phyloP scores from a whole-genome alignment of 2,888 invertebrate species.

The Scelioninae gen. 1 region DNA sequence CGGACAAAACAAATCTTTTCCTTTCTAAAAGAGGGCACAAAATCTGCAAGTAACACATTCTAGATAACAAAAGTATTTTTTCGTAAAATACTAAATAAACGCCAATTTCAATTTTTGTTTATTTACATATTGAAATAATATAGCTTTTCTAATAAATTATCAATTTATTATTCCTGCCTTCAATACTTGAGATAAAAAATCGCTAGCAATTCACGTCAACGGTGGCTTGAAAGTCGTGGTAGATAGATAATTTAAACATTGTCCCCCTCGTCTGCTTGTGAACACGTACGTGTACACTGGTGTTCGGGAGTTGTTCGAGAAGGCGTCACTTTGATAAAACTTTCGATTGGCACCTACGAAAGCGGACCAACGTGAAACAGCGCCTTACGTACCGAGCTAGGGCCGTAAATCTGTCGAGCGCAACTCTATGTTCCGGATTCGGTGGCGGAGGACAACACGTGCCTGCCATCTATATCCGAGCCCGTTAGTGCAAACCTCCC shows the following conservation, averaged over 20 bases:
- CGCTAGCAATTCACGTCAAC: conserved; percentile 11
- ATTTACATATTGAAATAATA: no score
- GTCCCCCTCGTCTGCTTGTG: background rate
- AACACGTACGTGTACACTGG: conserved; percentile 20
- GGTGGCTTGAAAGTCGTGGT: conserved; percentile 13
- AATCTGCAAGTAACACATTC: no score
- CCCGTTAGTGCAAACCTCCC: conserved; percentile 70
- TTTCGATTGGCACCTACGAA: conserved; percentile 79
- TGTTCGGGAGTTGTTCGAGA: conserved; percentile 43
- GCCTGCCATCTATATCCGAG: conserved; percentile 80
- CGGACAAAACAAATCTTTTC: no score
- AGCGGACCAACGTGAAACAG: conserved; percentile 74
- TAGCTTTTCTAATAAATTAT: no score
- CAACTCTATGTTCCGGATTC: conserved; percentile 73
- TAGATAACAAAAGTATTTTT: no score
- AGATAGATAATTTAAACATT: conserved; percentile 57
- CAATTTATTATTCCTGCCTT: no score
- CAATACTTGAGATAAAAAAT: conserved; percentile 19
- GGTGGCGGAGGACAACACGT: conserved; percentile 80
- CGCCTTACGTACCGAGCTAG: conserved; percentile 72
- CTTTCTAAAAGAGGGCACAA: no score
- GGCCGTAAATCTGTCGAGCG: conserved; percentile 80
- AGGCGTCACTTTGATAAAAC: conserved; percentile 78
- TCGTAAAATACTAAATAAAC: no score
- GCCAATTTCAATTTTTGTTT: no score